phyloP scores from a whole-genome alignment of 2,113 vertebrate genomes.

The Erinaceus europaeus region DNA sequence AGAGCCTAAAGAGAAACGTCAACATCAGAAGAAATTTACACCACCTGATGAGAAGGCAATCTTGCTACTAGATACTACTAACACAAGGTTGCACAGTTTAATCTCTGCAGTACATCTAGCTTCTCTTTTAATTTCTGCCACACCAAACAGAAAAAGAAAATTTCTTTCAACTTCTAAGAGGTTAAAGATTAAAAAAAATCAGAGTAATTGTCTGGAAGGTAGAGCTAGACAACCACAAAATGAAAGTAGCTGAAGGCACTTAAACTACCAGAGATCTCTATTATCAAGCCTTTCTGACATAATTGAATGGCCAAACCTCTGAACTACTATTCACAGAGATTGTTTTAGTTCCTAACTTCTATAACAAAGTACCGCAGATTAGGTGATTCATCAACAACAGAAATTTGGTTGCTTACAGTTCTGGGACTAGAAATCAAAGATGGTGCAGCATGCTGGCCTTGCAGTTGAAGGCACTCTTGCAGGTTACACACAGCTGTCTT shows the following conservation, averaged over 20 bases:
- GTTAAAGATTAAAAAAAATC: slow-evolving; percentile 4
- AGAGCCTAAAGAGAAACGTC: neutral
- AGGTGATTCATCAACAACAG: neutral
- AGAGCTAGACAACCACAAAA: neutral
- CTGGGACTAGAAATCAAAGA: neutral
- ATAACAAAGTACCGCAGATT: neutral
- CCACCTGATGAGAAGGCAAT: neutral
- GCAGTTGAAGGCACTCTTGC: neutral
- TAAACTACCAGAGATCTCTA: neutral
- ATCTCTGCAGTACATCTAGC: neutral
- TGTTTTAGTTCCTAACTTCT: neutral
- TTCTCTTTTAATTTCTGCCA: slow-evolving; percentile 22
- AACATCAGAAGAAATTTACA: neutral
- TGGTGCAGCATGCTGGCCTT: neutral
- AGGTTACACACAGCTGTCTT: neutral
- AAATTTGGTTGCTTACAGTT: neutral
- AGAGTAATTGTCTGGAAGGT: neutral
- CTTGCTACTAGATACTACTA: neutral
- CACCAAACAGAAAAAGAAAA: neutral
- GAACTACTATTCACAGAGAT: neutral
- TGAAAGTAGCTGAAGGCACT: neutral
- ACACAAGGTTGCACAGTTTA: neutral
- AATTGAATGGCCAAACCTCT: slow-evolving; percentile 7
- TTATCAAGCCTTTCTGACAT: neutral
- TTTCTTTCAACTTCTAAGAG: neutral